Percentiles rank a stretch among this genome's conserved stretches.
Evolutionary conservation across 2,797 vertebrate genomes (phyloP).

Genomic region (Aphelocoma californica): DNA sequence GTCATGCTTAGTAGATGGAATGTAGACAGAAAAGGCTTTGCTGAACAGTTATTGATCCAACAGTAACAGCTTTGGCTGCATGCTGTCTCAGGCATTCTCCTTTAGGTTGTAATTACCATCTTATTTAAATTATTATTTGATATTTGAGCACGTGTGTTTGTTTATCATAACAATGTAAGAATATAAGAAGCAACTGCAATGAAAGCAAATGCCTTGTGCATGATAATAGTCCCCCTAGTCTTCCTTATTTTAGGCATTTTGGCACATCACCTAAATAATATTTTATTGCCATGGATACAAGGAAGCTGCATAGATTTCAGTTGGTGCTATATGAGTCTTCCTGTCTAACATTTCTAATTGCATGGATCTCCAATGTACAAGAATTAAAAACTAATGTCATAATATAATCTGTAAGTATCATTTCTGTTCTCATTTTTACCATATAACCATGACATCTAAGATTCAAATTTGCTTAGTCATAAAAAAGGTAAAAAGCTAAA

Average conservation of each 20-base stretch:
- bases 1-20: neutral
- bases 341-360: neutral
- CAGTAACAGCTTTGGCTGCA: neutral
- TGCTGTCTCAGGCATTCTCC: neutral
- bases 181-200: neutral
- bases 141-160: neutral
- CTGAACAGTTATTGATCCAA: constrained; percentile 14
- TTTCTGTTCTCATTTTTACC: neutral
- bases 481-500: neutral
- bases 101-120: neutral
- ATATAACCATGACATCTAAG: neutral
- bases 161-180: neutral
- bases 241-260: neutral
- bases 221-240: neutral
- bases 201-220: neutral
- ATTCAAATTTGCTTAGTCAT: neutral
- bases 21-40: neutral
- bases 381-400: neutral
- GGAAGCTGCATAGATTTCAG: neutral
- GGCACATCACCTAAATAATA: neutral
- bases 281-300: neutral
- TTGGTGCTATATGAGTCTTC: neutral
- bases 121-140: constrained; percentile 11
- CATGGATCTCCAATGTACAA: neutral
- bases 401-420: neutral